Evolutionary conservation across 1,140 invertebrate genomes (phyloP), one percentile per base, ranked within the genome.

Genomic region (Heterodera schachtii): DNA sequence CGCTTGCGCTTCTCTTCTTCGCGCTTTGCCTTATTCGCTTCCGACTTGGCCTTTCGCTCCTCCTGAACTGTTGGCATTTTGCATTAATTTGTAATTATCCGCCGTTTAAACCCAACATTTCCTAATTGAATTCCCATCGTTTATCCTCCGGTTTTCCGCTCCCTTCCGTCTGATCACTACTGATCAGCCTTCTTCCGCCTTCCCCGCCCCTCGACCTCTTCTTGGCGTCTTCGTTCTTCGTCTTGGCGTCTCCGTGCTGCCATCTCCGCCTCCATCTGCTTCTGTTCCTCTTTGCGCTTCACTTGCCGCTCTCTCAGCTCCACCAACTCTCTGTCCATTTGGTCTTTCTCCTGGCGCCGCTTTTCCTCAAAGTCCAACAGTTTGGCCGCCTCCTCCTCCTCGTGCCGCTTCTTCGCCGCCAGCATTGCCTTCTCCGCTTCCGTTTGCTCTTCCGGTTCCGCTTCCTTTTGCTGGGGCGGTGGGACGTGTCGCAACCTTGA

Each of bases 341-440:
- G 80, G 21, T 86, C 84, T n/a, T 77, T 78, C 78, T 89, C 88
- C 49, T 84, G 80, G 57, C 80, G 71, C 70, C 88, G 84, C 21
- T 84, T 83, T 73, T 89, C 81, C 77, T 89, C 88, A 83, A 88
- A 90, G 71, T 86, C 87, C 43, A 81, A 82, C 64, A 89, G 82
- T 75, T 88, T 87, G 46, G 86, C 87, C 64, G 81, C 87, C 70
- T 89, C 89, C 76, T 89, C 88, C 66, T 89, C 87, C 64, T 89
- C 88, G 75, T 89, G 88, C 41, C 89, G 83, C 78, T 89, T 89
- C 81, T 89, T 90, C 47, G 88, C 88, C n/a, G 87, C 88, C 13
- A 76, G 41, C 80, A 87, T 86, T 9, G 85, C 85, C 57, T 16
- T 41, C 76, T 86, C 85, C 52, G 85, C 85, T 78, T 86, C 84